Base-by-base conservation (phyloP, 2,797 vertebrate genomes). In the Sebastes matsubarae region DNA sequence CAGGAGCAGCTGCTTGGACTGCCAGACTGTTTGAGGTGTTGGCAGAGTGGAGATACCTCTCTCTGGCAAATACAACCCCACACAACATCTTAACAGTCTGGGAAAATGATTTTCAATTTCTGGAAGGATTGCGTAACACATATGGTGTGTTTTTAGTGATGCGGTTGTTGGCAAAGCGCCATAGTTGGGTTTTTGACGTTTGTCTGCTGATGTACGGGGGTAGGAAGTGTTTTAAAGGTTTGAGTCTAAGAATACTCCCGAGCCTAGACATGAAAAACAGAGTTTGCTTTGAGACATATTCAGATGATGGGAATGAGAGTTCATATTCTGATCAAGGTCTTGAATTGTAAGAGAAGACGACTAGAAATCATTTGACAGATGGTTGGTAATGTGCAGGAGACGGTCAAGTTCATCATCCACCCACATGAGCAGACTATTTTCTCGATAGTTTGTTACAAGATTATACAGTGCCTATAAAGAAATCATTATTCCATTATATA, bases 41-140 rank as follows among this genome's bases (percentile, higher is more conserved):
- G 87, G 82, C 71, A 74, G 66, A 66, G 74, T 5, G 59, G 64
- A 88, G 85, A 90, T 89, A 89, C 80, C 52, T 70, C 67, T 72
- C n/a, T 73, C 58, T 87, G 80, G 86, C 64, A 81, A 80, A 86
- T 80, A 58, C 75, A 68, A 64, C 68, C 75, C 57, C 72, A 75
- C 72, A 65, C 75, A 85, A 65, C 72, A 78, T 83, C 73, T 84
- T 72, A 76, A 82, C 78, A 68, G 59, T 58, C 58, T 72, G 59
- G 55, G 57, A 64, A 74, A 68, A 57, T 8, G 4, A 57, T 64
- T 83, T 68, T 58, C 55, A 72, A 8, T 68, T 58, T 59, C 50
- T 73, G 71, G 64, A 68, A 52, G 60, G 64, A 20, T 52, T 72
- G 58, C 54, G 72, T 73, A 78, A 18, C 20, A 18, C 52, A 55